Conservation (phyloP, 2,113 vertebrate genomes). For the Chionis minor region DNA sequence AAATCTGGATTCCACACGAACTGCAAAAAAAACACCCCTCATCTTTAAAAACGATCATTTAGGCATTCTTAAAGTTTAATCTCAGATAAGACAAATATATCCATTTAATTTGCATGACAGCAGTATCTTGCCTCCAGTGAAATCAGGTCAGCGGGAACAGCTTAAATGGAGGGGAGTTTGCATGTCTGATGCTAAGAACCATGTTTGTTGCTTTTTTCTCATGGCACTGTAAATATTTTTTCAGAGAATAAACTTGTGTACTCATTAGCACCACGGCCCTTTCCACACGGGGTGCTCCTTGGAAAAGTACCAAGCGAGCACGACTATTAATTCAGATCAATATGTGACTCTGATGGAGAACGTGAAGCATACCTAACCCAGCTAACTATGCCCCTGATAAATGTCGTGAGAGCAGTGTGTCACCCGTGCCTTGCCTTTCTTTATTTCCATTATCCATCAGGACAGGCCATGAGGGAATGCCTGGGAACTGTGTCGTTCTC, state of each 20-base stretch:
- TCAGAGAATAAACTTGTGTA: not conserved
- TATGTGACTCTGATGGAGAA: constrained; percentile 21
- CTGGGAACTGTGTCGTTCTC: constrained; percentile 51
- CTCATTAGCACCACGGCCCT: not conserved
- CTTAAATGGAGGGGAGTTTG: not conserved
- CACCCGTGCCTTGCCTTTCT: constrained; percentile 55
- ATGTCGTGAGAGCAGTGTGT: constrained; percentile 49
- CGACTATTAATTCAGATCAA: constrained; percentile 57
- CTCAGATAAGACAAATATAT: not conserved
- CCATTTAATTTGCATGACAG: not conserved
- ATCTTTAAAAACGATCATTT: not conserved
- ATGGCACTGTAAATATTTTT: not conserved
- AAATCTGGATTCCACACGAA: not conserved
- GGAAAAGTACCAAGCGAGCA: constrained; percentile 7
- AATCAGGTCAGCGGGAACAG: not conserved
- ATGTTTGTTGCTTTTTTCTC: not conserved
- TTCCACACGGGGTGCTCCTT: not conserved
- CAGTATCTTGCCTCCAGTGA: not conserved
- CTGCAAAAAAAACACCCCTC: rapidly evolving
- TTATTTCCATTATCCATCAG: constrained; percentile 76
- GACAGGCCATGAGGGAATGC: constrained; percentile 71
- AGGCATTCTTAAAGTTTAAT: not conserved
- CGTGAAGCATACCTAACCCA: constrained; percentile 41
- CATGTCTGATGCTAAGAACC: not conserved
- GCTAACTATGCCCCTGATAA: constrained; percentile 67